Evolutionary conservation across 2,797 vertebrate genomes (phyloP).

Genomic region (Sphaeramia orbicularis): DNA sequence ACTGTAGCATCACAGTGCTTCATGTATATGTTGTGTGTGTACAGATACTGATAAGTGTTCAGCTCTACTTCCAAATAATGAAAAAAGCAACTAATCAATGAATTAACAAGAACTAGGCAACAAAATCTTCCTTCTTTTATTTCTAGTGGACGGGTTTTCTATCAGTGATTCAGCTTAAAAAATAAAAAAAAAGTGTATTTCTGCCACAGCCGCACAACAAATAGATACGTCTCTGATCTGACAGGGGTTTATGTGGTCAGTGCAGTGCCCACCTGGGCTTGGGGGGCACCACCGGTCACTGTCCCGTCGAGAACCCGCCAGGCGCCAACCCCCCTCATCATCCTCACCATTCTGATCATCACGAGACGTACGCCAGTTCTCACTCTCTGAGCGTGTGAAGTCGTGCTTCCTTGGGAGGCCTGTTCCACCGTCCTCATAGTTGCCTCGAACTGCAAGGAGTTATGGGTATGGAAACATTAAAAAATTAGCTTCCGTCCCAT

Average conservation of each 20-base stretch:
- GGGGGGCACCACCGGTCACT: slow-evolving; percentile 93
- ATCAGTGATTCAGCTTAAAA: background rate
- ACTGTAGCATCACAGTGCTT: too few species aligned
- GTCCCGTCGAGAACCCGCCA: slow-evolving; percentile 90
- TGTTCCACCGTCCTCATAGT: slow-evolving; percentile 92
- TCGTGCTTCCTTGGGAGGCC: slow-evolving; percentile 92
- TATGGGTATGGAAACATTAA: background rate
- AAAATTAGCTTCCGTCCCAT: background rate
- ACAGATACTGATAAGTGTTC: too few species aligned
- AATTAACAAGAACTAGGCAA: too few species aligned
- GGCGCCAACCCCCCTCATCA: slow-evolving; percentile 92
- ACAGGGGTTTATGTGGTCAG: slow-evolving; percentile 18
- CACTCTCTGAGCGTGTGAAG: slow-evolving; percentile 96
- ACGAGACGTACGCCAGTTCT: slow-evolving; percentile 95
- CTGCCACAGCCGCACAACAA: slow-evolving; percentile 10
- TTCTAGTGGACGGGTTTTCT: too few species aligned
- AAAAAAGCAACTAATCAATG: too few species aligned
- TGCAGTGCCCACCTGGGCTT: slow-evolving; percentile 90
- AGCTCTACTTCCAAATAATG: too few species aligned
- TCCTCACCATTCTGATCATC: slow-evolving; percentile 97
- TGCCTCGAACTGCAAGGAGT: slow-evolving; percentile 87
- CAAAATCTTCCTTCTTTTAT: too few species aligned
- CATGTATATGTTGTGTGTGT: too few species aligned
- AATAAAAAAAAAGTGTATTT: too few species aligned
- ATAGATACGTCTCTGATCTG: slow-evolving; percentile 36